Evolutionary conservation across 2,113 vertebrate genomes (phyloP), one percentile per base, ranked within the genome.

Genomic region (Tyto alba): DNA sequence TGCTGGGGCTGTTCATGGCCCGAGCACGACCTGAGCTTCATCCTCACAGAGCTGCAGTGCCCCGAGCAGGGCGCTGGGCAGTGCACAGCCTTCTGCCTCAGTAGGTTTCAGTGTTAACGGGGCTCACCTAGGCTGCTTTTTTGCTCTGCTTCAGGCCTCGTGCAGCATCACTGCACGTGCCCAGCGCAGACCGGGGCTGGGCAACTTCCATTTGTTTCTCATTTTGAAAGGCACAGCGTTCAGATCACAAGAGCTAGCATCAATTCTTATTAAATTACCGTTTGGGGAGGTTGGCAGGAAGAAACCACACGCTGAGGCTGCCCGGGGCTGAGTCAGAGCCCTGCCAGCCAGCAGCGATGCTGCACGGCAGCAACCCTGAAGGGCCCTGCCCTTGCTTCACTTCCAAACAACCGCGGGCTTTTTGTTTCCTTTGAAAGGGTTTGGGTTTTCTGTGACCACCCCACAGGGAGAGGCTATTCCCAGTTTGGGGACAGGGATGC

Each of bases 1-100:
- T 36, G 0, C 3, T 10, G n/a, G 12, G 45, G n/a, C 26, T 23
- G 0, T 47, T 72, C 14, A 0, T 3, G 17, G 0, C 3, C 56
- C 23, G 68, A 45, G 27, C 17, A 13, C 0, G 3, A 23, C 27
- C 50, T 10, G 18, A 25, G n/a, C 62, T 38, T 25, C 2, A 0
- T 52, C 27, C 43, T 22, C 25, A 1, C 19, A 0, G 16, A 62
- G 55, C 55, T 16, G 22, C 64, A 9, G 59, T 22, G 50, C 43
- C 26, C 19, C 4, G 16, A 30, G 43, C 30, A 19, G 15, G 47
- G 36, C 1, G 3, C 47, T 32, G 7, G 4, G 13, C 52, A 56
- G 52, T 41, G 4, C 30, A 0, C 32, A 26, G 41, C 32, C 25
- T 15, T n/a, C 52, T 8, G 6, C 71, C 41, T 83, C 60, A 8